A percentile compares a stretch with the other conserved stretches of the same genome.
Evolutionary conservation across 1,140 invertebrate species (phyloP).

Genomic region (Leptestheria dahalacensis): DNA sequence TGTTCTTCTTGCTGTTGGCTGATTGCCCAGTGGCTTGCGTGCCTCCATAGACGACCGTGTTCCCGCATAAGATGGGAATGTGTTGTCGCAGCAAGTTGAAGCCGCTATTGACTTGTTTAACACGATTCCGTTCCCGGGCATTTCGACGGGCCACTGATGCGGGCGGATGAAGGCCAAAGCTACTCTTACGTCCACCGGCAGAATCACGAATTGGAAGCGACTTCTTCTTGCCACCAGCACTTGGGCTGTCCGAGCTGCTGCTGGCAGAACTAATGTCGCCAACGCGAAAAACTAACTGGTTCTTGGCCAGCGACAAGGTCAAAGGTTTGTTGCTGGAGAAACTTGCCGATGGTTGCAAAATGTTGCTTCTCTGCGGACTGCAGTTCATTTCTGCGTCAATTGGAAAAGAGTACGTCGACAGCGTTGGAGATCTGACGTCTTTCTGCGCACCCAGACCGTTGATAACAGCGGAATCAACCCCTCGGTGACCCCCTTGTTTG

Average conservation of each 20-base stretch:
- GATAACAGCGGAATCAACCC: not conserved
- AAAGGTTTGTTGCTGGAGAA: not conserved
- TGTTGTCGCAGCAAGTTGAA: constrained; percentile 27
- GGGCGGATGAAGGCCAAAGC: constrained; percentile 28
- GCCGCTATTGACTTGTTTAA: constrained; percentile 62
- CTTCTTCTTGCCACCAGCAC: not conserved
- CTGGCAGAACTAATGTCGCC: too few species aligned
- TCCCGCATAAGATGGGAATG: constrained; percentile 21
- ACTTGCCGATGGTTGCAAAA: not conserved
- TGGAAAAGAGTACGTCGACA: not conserved
- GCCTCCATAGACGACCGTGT: constrained; percentile 1
- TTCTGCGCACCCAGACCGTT: not conserved
- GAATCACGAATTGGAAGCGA: not conserved
- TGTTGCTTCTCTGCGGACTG: not conserved
- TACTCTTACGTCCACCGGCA: constrained; percentile 3
- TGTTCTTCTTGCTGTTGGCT: constrained; percentile 34
- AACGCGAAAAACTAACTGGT: too few species aligned
- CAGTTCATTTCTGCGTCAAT: not conserved
- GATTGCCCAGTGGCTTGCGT: not conserved
- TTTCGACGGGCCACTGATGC: constrained; percentile 79
- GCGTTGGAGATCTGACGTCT: not conserved
- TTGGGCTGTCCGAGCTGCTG: too few species aligned
- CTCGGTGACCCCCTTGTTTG: not conserved
- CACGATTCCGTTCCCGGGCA: constrained; percentile 80
- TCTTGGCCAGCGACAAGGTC: too few species aligned